Evolutionary conservation across 2,113 vertebrate genomes (phyloP).

Genomic region (Catagonus wagneri): DNA sequence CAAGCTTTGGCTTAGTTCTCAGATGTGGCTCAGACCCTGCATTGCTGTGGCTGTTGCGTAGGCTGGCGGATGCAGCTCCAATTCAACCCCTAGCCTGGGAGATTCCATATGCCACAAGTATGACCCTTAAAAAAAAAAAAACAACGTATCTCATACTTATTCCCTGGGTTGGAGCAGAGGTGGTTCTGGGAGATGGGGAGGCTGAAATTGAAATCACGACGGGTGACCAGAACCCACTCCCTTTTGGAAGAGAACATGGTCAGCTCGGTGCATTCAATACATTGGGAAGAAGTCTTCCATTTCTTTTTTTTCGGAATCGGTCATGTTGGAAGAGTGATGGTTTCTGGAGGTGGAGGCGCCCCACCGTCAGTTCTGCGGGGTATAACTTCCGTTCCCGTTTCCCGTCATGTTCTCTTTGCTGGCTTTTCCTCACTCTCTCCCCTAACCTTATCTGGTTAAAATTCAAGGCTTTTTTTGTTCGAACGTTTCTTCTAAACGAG

Average conservation of each 20-base stretch:
- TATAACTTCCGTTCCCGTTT: not conserved
- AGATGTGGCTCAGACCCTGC: no score
- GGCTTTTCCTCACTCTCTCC: not conserved
- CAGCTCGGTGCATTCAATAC: not conserved
- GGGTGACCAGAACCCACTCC: not conserved
- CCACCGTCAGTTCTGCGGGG: rapidly evolving
- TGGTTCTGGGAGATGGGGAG: not conserved
- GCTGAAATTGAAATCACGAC: not conserved
- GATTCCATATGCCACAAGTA: no score
- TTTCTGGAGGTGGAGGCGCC: not conserved
- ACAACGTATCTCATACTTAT: not conserved
- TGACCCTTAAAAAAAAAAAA: no score
- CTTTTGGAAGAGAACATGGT: not conserved
- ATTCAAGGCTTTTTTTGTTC: conserved; percentile 42
- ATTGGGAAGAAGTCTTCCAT: not conserved
- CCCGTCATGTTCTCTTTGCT: not conserved
- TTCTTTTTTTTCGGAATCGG: not conserved
- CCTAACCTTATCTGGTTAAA: not conserved
- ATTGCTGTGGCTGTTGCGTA: no score
- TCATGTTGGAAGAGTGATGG: not conserved
- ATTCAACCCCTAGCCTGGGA: no score
- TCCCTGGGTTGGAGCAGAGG: not conserved
- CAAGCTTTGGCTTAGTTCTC: no score
- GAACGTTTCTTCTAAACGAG: not conserved
- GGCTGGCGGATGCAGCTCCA: no score